phyloP scores from a whole-genome alignment of 1,140 invertebrate genomes.

The Dufourea novaeangliae region DNA sequence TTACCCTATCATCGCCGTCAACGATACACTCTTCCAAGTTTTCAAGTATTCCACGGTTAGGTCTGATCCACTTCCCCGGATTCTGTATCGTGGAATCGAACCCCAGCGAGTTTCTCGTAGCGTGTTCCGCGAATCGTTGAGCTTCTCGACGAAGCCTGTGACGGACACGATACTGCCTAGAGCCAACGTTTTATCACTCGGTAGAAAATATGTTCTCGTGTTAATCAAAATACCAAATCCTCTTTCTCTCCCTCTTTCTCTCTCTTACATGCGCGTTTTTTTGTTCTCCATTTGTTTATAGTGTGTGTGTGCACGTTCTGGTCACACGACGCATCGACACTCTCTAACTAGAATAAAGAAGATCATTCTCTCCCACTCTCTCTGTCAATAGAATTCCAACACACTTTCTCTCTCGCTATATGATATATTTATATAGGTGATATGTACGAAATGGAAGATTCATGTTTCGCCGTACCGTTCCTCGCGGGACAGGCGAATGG shows the following conservation, averaged over 20 bases:
- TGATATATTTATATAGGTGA: conserved; percentile 71
- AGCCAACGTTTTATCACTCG: conserved; percentile 30
- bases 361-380: not conserved
- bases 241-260: conserved; percentile 8
- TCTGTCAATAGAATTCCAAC: conserved; percentile 36
- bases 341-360: conserved; percentile 26
- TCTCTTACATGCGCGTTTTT: not conserved
- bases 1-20: too few species aligned
- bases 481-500: conserved; percentile 30
- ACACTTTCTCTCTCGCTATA: conserved; percentile 50
- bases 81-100: too few species aligned
- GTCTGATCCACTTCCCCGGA: too few species aligned
- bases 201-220: conserved; percentile 68
- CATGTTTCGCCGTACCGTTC: conserved; percentile 66
- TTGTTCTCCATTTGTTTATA: conserved; percentile 21
- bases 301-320: conserved; percentile 4
- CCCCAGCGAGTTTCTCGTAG: not conserved
- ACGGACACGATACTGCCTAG: conserved; percentile 31
- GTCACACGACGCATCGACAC: conserved; percentile 29
- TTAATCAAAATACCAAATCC: conserved; percentile 64
- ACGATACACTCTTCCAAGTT: too few species aligned
- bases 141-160: conserved; percentile 12
- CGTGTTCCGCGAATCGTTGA: not conserved
- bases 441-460: conserved; percentile 82
- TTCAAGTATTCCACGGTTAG: too few species aligned